These are phyloP conservation scores for Drosophila falleni DNA, from an alignment of 2,888 invertebrate genomes.

Conservation along the genomic window DNA sequence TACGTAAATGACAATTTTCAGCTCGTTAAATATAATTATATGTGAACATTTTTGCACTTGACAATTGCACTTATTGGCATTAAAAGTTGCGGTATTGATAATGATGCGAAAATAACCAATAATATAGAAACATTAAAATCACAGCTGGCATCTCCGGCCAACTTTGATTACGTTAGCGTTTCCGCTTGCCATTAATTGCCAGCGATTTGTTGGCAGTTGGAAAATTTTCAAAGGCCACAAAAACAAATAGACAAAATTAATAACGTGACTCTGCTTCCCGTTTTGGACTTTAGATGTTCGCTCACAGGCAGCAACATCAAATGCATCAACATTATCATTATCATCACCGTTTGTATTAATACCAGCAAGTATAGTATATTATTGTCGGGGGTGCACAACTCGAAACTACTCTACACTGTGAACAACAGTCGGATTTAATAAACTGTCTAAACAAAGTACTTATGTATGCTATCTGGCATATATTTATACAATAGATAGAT, in stretches of 20 bases:
- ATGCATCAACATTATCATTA: slow-evolving; percentile 24
- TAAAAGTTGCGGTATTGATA: slow-evolving; percentile 21
- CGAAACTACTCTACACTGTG: background rate
- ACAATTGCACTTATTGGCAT: slow-evolving; percentile 40
- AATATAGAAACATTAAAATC: background rate
- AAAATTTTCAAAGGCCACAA: slow-evolving; percentile 24
- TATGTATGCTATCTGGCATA: background rate
- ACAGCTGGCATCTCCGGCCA: slow-evolving; percentile 22
- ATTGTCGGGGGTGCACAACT: background rate
- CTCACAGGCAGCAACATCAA: slow-evolving; percentile 28
- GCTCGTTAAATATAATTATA: slow-evolving; percentile 48
- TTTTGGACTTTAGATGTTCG: slow-evolving; percentile 35
- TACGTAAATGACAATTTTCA: slow-evolving; percentile 34
- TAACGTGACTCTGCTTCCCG: slow-evolving; percentile 44
- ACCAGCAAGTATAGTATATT: background rate
- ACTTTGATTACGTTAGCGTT: slow-evolving; percentile 17
- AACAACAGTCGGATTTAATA: background rate
- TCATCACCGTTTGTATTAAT: slow-evolving; percentile 10
- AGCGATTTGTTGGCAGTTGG: slow-evolving; percentile 24
- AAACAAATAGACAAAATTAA: slow-evolving; percentile 38
- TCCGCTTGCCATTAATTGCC: slow-evolving; percentile 28
- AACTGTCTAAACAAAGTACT: background rate
- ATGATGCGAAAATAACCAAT: slow-evolving; percentile 35
- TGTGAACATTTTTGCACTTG: slow-evolving; percentile 49
- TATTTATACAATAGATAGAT: background rate